Base-by-base conservation (phyloP, 2,113 vertebrate species). In the Chionomys nivalis region DNA sequence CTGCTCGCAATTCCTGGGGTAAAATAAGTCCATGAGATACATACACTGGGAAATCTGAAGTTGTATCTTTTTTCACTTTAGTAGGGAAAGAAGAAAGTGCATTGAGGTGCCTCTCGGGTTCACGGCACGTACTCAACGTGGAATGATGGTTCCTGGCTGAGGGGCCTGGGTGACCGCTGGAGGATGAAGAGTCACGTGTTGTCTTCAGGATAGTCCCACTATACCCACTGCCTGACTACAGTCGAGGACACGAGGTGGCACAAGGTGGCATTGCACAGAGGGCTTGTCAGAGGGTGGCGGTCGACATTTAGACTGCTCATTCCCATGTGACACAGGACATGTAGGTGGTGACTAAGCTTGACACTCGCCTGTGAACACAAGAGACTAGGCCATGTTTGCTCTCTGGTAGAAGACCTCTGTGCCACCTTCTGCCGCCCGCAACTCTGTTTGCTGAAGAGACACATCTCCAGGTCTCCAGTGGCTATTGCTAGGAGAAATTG, bases 361-460 rank as follows among this genome's bases (percentile, higher is more conserved):
- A 76, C 90, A 52, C 52, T 94, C 5, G 36, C 81, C 78, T 96
- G 76, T 91, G 89, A 83, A 79, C 58, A 1, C 0, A 28, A 39
- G 0, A 4, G 14, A 31, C 78, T 70, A n/a, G 92, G 70, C n/a
- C 76, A 0, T 87, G 68, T 91, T 88, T 90, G 19, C 58, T 82
- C 28, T 52, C 85, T 77, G 14, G 19, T 36, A 11, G 77, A 91
- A 47, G 90, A 52, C 90, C 68, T 42, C 36, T 33, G 24, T 0
- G 3, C 86, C 63, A 61, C 82, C 70, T 78, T 70, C 55, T 89
- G n/a, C 68, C 13, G 21, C 13, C 31, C 28, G 28, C 49, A 5
- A 16, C 8, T 94, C 73, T 52, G 28, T 33, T 33, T 89, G 90
- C 87, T 87, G 77, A 94, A 33, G 52, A 95, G 82, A 92, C 44